Conservation (phyloP, 1,140 invertebrate genomes). For the Cyclina sinensis region DNA sequence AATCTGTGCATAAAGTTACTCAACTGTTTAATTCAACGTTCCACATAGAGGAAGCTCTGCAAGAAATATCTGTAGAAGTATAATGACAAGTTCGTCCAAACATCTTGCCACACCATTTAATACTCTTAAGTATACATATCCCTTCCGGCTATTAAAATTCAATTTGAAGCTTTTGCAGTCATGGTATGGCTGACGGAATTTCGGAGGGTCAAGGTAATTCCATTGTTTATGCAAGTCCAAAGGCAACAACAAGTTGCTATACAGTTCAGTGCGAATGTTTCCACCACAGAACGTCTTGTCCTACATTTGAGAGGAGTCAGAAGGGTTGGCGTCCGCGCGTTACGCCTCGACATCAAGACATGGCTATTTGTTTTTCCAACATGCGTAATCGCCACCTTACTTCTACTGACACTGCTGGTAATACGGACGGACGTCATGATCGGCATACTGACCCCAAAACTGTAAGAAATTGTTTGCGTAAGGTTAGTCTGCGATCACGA, state of each 20-base stretch:
- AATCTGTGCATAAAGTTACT: no score
- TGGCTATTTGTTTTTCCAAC: not conserved
- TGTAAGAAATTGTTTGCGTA: not conserved
- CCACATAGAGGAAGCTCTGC: no score
- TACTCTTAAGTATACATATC: not conserved
- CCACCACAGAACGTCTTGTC: no score
- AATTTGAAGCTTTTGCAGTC: not conserved
- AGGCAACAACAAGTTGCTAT: not conserved
- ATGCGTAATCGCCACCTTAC: not conserved
- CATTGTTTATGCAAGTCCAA: not conserved
- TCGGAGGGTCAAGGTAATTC: not conserved
- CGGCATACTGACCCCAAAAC: not conserved
- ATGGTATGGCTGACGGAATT: not conserved
- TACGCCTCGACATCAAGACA: not conserved
- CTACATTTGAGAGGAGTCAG: not conserved
- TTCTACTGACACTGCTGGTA: not conserved
- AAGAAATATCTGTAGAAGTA: not conserved
- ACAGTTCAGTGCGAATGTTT: not conserved
- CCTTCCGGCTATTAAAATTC: not conserved
- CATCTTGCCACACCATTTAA: not conserved
- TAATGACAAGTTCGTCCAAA: not conserved
- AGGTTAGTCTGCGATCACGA: not conserved
- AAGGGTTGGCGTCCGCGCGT: not conserved
- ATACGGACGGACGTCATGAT: not conserved
- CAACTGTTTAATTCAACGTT: no score